These are phyloP conservation scores for Meles meles DNA, from an alignment of 2,113 vertebrate genomes.

Conservation along the genomic window DNA sequence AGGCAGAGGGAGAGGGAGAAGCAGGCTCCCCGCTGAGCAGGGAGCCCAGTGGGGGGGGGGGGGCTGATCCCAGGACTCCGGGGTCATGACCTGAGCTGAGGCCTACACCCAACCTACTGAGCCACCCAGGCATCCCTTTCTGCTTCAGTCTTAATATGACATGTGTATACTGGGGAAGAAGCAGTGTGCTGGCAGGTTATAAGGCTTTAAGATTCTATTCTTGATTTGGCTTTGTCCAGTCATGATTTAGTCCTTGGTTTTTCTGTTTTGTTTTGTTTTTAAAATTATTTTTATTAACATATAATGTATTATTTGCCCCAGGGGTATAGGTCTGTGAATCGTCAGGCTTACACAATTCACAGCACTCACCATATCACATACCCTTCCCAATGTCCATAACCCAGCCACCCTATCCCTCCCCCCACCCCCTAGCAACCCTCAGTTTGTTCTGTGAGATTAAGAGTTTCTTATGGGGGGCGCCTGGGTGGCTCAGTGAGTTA, in stretches of 20 bases:
- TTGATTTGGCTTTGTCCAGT: not conserved
- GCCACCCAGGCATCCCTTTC: not conserved
- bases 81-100: not conserved
- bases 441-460: no score
- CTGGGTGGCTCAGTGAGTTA: no score
- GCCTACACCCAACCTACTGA: not conserved
- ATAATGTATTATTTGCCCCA: no score
- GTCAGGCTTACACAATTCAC: no score
- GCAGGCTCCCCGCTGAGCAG: not conserved
- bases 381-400: no score
- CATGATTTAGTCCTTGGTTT: not conserved
- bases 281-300: no score
- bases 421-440: no score
- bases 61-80: not conserved
- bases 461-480: no score
- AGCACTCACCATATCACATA: no score
- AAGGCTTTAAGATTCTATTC: not conserved
- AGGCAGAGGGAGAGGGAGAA: not conserved
- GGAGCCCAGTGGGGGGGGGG: rapidly evolving
- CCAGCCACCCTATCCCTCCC: no score
- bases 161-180: not conserved
- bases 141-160: not conserved
- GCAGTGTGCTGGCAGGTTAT: not conserved
- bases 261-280: no score
- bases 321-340: no score